Percentiles rank a stretch among this genome's conserved stretches.
phyloP scores from a whole-genome alignment of 2,113 vertebrate genomes.

The Strix aluco region DNA sequence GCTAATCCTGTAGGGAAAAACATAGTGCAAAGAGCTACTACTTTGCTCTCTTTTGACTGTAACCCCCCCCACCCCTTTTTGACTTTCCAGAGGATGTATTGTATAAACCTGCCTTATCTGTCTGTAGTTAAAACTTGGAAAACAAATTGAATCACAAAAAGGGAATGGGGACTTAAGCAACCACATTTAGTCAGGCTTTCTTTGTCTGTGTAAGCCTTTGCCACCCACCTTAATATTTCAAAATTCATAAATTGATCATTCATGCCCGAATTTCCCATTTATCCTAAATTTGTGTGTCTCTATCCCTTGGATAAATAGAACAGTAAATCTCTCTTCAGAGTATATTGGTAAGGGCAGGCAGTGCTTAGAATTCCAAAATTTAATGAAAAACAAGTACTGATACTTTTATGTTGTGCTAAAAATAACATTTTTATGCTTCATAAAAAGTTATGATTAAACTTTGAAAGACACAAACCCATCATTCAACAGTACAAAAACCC shows the following conservation, averaged over 20 bases:
- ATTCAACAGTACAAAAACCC: not conserved
- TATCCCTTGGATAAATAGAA: not conserved
- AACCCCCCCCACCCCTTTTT: not conserved
- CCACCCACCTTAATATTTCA: not conserved
- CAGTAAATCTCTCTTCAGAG: not conserved
- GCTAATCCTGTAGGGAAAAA: not conserved
- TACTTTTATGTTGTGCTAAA: not conserved
- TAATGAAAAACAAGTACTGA: not conserved
- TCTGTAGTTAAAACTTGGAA: not conserved
- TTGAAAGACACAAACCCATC: not conserved
- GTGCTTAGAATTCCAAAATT: not conserved
- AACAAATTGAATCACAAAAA: not conserved
- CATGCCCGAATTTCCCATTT: not conserved
- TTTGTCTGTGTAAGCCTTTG: not conserved
- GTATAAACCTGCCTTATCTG: not conserved
- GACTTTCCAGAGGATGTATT: not conserved
- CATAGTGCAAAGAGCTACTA: fast-evolving
- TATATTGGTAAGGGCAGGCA: not conserved
- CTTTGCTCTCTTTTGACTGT: not conserved
- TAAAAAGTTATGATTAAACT: not conserved
- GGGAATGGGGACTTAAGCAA: not conserved
- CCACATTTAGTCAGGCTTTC: not conserved
- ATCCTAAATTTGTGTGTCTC: not conserved
- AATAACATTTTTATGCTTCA: not conserved
- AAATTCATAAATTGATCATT: not conserved